These are phyloP conservation scores for Clostera curtula DNA, from an alignment of 2,888 invertebrate genomes.

Conservation along the genomic window DNA sequence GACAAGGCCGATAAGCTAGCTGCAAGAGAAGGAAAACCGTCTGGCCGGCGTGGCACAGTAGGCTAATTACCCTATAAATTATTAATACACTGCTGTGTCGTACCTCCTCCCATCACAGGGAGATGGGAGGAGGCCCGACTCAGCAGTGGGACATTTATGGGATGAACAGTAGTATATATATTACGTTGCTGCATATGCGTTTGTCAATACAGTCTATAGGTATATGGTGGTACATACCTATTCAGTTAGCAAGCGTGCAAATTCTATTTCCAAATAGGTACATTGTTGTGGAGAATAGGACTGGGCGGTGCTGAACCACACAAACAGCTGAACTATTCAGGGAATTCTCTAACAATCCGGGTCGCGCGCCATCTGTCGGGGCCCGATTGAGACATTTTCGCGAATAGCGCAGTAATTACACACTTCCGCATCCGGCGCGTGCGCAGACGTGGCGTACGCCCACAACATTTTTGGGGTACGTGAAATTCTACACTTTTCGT, in stretches of 20 bases:
- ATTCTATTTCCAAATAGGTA: conserved; percentile 4
- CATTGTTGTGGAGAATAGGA: conserved; percentile 22
- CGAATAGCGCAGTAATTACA: conserved; percentile 65
- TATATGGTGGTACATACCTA: not conserved
- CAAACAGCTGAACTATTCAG: conserved; percentile 55
- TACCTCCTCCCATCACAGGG: too few species aligned
- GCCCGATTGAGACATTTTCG: conserved; percentile 69
- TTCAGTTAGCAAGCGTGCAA: too few species aligned
- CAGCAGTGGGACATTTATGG: too few species aligned
- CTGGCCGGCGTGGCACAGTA: too few species aligned
- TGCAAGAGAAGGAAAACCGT: too few species aligned
- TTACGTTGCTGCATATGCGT: too few species aligned
- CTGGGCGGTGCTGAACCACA: conserved; percentile 49
- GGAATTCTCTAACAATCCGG: conserved; percentile 53
- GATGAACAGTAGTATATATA: too few species aligned
- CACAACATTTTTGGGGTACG: conserved; percentile 38
- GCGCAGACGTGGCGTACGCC: conserved; percentile 57
- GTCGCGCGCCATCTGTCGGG: conserved; percentile 61
- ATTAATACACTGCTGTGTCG: too few species aligned
- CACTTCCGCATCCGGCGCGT: conserved; percentile 70
- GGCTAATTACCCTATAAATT: too few species aligned
- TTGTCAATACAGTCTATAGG: too few species aligned
- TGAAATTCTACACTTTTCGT: conserved; percentile 49
- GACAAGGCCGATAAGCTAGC: too few species aligned
- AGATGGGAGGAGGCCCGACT: too few species aligned